Evolutionary conservation across 1,140 invertebrate species (phyloP).

Genomic region (Ptiloglossa arizonensis): DNA sequence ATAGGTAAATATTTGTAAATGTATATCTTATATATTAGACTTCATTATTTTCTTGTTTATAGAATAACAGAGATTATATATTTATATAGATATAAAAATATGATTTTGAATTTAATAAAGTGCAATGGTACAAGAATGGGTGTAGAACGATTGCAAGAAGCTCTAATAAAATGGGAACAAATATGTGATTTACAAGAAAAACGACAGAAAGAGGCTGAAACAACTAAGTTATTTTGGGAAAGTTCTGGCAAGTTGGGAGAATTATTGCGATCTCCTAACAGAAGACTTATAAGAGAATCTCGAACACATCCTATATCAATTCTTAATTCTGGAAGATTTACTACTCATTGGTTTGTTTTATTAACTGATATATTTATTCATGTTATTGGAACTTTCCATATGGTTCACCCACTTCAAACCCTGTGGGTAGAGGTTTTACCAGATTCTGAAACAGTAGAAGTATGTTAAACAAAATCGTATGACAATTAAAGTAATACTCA

Average conservation of each 20-base stretch:
- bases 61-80: constrained; percentile 24
- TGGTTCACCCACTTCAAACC: constrained; percentile 86
- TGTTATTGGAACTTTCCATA: constrained; percentile 84
- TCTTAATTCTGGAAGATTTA: constrained; percentile 86
- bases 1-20: constrained; percentile 78
- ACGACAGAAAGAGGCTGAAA: constrained; percentile 85
- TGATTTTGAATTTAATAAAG: constrained; percentile 75
- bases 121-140: constrained; percentile 73
- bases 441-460: constrained; percentile 83
- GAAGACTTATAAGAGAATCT: constrained; percentile 90
- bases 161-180: constrained; percentile 83
- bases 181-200: constrained; percentile 85
- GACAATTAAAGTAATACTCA: constrained; percentile 18
- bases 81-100: constrained; percentile 72
- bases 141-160: constrained; percentile 76
- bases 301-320: constrained; percentile 86
- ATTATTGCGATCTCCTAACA: constrained; percentile 85
- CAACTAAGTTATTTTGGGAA: constrained; percentile 90
- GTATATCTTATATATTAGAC: neutral
- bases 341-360: constrained; percentile 89
- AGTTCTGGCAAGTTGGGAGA: constrained; percentile 86
- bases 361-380: constrained; percentile 90
- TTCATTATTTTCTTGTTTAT: constrained; percentile 13
- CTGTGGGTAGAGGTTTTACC: constrained; percentile 89
- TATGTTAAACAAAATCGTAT: constrained; percentile 70